Base-by-base conservation (phyloP, 2,113 vertebrate genomes). In the Erinaceus europaeus region DNA sequence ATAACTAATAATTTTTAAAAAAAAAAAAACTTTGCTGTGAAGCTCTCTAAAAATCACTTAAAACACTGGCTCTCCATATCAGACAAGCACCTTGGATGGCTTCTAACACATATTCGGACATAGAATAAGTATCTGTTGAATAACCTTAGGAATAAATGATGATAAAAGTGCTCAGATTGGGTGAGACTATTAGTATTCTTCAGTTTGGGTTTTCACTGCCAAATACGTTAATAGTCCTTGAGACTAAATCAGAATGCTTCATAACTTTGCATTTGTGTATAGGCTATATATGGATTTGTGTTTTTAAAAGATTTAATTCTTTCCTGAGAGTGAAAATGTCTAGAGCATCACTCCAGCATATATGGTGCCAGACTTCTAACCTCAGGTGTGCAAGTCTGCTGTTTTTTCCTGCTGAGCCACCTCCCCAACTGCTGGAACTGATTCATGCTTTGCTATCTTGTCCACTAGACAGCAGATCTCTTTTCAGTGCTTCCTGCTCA, bases 401-500 rank as follows among this genome's bases (percentile, higher is more conserved):
- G n/a, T n/a, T n/a, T n/a, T n/a, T n/a, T n/a, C n/a, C n/a, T n/a
- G n/a, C n/a, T n/a, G n/a, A n/a, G n/a, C n/a, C n/a, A n/a, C n/a
- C n/a, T n/a, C n/a, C n/a, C n/a, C n/a, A n/a, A n/a, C n/a, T 21
- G 9, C 25, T 44, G 10, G 67, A 71, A 21, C 46, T 29, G 46
- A 3, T 4, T 55, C 86, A 48, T 74, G 68, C 6, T 10, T 48
- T 77, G 25, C 32, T 44, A 3, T 48, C 42, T n/a, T 57, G 23
- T 75, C 34, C 23, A 20, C 1, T 72, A 78, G 38, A 75, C 14
- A 27, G 7, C n/a, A 32, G 74, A 29, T 61, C 20, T 38, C 67
- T 59, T 80, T 75, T 55, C 27, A 52, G 34, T 64, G 73, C n/a
- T 71, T 92, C 38, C 23, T 86, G n/a, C 68, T 86, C 84, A 73